A percentile compares a stretch with the other conserved stretches of the same genome.
These are phyloP conservation scores for Eptesicus fuscus DNA, from an alignment of 2,113 vertebrate species.

Conservation along the genomic window DNA sequence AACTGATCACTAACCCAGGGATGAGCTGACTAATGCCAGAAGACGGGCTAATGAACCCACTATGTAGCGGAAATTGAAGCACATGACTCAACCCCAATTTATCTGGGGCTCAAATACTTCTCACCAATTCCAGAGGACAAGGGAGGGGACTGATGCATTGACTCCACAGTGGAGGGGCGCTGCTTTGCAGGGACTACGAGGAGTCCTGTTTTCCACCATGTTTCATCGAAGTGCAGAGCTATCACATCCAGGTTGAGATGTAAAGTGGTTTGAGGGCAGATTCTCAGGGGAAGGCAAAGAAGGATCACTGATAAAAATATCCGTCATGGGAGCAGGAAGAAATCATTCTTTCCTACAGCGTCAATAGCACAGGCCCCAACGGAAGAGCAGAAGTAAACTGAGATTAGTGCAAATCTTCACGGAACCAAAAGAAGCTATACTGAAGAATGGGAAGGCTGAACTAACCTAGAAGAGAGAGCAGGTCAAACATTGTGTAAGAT, in stretches of 20 bases:
- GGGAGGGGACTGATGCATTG: neutral
- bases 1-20: neutral
- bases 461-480: neutral
- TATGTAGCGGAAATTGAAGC: neutral
- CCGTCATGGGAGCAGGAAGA: neutral
- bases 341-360: neutral
- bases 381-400: neutral
- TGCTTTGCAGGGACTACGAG: neutral
- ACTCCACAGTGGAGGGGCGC: fast-evolving
- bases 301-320: neutral
- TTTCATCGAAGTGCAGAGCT: neutral
- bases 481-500: neutral
- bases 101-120: neutral
- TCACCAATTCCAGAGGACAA: neutral
- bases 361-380: neutral
- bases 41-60: neutral
- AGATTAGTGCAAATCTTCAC: neutral
- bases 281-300: neutral
- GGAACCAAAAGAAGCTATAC: neutral
- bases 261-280: constrained; percentile 13
- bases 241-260: neutral
- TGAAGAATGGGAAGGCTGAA: neutral
- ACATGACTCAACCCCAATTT: neutral
- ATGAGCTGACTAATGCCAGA: neutral
- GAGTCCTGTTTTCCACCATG: neutral